Evolutionary conservation across 1,140 invertebrate species (phyloP).

Genomic region (Ceratina australensis): DNA sequence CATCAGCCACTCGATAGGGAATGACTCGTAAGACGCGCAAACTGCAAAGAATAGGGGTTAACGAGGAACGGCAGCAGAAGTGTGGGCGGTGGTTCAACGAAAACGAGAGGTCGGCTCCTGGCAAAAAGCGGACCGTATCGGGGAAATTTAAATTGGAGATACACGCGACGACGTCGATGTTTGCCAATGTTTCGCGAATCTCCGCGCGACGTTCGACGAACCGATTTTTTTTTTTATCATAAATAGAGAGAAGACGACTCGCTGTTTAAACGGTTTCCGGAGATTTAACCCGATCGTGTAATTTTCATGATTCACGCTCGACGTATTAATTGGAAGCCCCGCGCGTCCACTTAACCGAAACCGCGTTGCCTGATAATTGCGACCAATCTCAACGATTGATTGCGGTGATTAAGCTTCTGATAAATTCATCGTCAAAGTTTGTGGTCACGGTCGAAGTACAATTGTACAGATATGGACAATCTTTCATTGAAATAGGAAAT

Average conservation of each 20-base stretch:
- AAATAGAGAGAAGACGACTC: constrained; percentile 58
- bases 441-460: not conserved
- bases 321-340: constrained; percentile 44
- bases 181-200: constrained; percentile 37
- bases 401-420: not conserved
- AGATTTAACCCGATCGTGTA: constrained; percentile 60
- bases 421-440: not conserved
- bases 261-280: constrained; percentile 29
- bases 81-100: not conserved
- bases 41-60: not conserved
- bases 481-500: too few species aligned
- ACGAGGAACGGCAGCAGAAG: not conserved
- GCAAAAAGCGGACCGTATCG: constrained; percentile 30
- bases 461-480: too few species aligned
- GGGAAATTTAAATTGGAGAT: constrained; percentile 50
- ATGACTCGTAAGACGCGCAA: not conserved
- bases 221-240: constrained; percentile 65
- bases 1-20: not conserved
- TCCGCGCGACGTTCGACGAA: constrained; percentile 32
- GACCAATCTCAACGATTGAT: not conserved
- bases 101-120: constrained; percentile 4
- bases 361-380: not conserved
- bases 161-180: constrained; percentile 40
- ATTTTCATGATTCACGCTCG: constrained; percentile 44
- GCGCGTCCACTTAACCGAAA: constrained; percentile 26